A percentile compares a stretch with the other conserved stretches of the same genome.
Conservation (phyloP, 2,888 invertebrate species). For the Aphrophora alni region DNA sequence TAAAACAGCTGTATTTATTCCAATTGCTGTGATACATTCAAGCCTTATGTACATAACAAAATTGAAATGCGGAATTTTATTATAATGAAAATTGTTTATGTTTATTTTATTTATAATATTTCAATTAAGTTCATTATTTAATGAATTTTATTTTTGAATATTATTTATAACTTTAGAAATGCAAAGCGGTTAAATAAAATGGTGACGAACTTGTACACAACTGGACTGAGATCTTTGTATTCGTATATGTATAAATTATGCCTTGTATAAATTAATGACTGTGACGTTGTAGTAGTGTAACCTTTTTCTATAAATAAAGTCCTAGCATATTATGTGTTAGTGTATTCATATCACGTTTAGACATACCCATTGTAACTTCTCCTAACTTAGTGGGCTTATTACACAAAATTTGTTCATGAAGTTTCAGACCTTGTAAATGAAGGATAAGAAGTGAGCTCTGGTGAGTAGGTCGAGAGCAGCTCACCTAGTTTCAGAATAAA, state of each 20-base stretch:
- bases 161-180: neutral
- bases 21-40: neutral
- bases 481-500: no score
- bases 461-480: no score
- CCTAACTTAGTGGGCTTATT: no score
- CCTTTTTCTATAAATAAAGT: conserved; percentile 39
- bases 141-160: neutral
- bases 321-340: conserved; percentile 36
- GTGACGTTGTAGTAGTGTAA: neutral
- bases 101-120: neutral
- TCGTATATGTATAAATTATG: neutral
- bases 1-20: neutral
- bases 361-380: no score
- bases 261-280: neutral
- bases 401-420: no score
- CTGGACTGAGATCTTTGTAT: neutral
- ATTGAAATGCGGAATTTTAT: neutral
- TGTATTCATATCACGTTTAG: no score
- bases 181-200: neutral
- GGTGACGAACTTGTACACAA: neutral
- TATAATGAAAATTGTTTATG: neutral
- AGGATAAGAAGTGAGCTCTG: no score
- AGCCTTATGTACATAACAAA: neutral
- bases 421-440: no score
- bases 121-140: neutral